These are phyloP conservation scores for Charina bottae DNA, from an alignment of 2,113 vertebrate genomes.

Conservation along the genomic window DNA sequence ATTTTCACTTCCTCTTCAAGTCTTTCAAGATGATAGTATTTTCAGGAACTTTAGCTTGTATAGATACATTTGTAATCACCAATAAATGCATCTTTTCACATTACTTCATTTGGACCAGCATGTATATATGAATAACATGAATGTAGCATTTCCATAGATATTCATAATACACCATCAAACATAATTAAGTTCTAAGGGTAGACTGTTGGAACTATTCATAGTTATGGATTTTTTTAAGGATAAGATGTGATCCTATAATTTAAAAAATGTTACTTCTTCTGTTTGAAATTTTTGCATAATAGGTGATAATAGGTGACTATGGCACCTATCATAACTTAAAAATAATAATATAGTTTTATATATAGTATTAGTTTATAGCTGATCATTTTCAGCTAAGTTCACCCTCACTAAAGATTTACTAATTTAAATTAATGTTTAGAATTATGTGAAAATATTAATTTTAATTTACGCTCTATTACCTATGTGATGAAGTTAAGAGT, in stretches of 20 bases:
- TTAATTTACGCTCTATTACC: conserved; percentile 48
- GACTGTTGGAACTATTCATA: neutral
- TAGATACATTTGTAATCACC: conserved; percentile 19
- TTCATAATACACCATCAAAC: neutral
- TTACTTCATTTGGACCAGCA: neutral
- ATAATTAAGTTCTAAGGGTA: neutral
- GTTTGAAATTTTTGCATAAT: neutral
- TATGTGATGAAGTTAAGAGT: conserved; percentile 58
- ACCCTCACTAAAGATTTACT: neutral
- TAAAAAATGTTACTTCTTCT: neutral
- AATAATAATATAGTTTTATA: neutral
- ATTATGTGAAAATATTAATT: neutral
- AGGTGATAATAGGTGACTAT: neutral
- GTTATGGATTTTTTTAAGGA: neutral
- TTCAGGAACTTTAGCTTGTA: neutral
- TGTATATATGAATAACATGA: neutral
- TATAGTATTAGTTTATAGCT: neutral
- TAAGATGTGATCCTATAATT: neutral
- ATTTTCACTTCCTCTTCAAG: neutral
- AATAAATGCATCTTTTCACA: conserved; percentile 3
- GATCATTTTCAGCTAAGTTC: neutral
- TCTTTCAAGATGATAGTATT: conserved; percentile 50
- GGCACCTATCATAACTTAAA: neutral
- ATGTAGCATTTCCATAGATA: conserved; percentile 15
- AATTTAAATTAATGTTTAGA: neutral